Base-by-base conservation (phyloP, 2,888 invertebrate genomes). In the Tupiocoris notatus region DNA sequence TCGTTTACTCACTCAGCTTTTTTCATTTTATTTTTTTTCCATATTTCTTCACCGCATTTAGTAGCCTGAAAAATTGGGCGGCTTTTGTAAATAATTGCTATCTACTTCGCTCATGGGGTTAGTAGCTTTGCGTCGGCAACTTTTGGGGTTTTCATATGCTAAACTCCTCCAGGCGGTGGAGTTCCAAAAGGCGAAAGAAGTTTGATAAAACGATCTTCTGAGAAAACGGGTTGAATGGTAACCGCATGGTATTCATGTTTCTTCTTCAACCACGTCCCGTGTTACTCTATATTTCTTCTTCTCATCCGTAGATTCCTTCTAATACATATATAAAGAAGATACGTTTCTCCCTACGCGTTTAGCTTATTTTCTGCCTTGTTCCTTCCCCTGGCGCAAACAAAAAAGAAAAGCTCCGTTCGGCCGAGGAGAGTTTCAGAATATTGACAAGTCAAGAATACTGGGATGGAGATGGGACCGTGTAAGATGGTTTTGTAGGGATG, bases 291-390 rank as follows among this genome's bases (percentile, higher is more conserved):
- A 3, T 59, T 59, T 59, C 17, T 54, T 54, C 54, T 54, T 39
- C 39, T 39, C 39, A 39, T 39, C 39, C 39, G 39, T 39, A 7
- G 39, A 7, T 39, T 12, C 39, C 39, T 39, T 39, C 39, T 39
- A 39, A 39, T 39, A 39, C 39, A 39, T 39, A 39, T 39, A 39
- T 39, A 39, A 39, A 39, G 39, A 39, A 39, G 39, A 39, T 54
- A 9, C 12, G 54, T 54, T 18, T 59, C 18, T 59, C 59, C 39
- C 39, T 39, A 12, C 39, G 3, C 12, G 6, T 39, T 59, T n/a
- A n/a, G 20, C 18, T 59, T 59, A 9, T 59, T n/a, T 59, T 59
- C 59, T 59, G 59, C 18, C 59, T 59, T 59, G n/a, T 59, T 59
- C 6, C 59, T 59, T 59, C 16, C 59, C 59, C 16, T 59, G 59